These are phyloP conservation scores for Sternarchorhynchus goeldii DNA, from an alignment of 2,797 vertebrate species.

Conservation along the genomic window DNA sequence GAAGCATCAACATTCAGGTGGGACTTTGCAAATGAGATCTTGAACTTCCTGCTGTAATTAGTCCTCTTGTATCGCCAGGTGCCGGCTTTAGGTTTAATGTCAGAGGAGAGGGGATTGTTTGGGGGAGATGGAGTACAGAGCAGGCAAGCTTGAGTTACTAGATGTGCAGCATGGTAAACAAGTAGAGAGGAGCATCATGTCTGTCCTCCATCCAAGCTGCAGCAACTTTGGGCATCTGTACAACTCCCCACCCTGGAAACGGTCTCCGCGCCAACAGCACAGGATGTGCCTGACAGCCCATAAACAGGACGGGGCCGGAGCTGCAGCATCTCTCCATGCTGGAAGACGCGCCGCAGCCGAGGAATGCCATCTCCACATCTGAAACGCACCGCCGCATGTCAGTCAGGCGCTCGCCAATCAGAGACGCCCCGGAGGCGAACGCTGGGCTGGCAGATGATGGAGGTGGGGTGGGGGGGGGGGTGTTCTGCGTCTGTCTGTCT, in stretches of 20 bases:
- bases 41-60: conserved; percentile 25
- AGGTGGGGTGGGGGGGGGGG: background rate
- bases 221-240: conserved; percentile 21
- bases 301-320: conserved; percentile 42
- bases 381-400: conserved; percentile 30
- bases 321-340: background rate
- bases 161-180: background rate
- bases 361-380: conserved; percentile 43
- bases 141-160: background rate
- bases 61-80: conserved; percentile 4
- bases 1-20: conserved; percentile 35
- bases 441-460: conserved; percentile 20
- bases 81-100: background rate
- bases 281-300: conserved; percentile 41
- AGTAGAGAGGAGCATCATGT: background rate
- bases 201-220: conserved; percentile 25
- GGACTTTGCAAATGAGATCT: conserved; percentile 30
- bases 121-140: background rate
- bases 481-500: conserved; percentile 40
- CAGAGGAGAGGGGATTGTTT: background rate
- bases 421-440: background rate
- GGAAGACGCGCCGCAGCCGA: conserved; percentile 12
- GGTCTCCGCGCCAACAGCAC: conserved; percentile 35
- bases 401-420: conserved; percentile 19
- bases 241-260: conserved; percentile 13